These are phyloP conservation scores for Scaeva pyrastri DNA, from an alignment of 2,888 invertebrate genomes.

Conservation along the genomic window DNA sequence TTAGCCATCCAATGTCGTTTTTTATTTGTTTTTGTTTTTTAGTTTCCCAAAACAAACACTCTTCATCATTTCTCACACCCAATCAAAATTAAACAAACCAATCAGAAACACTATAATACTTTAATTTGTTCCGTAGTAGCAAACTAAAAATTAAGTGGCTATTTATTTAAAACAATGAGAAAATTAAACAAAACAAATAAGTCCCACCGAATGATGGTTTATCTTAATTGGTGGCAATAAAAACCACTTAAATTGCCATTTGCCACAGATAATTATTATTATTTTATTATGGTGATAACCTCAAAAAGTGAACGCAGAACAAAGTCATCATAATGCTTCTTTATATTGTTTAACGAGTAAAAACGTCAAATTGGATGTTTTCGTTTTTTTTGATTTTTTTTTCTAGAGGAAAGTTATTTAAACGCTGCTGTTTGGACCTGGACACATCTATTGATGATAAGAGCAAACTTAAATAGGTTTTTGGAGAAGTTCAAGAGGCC, in stretches of 20 bases:
- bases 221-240: conserved; percentile 72
- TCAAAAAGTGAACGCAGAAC: background rate
- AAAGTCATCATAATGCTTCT: conserved; percentile 27
- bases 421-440: background rate
- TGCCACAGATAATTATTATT: conserved; percentile 65
- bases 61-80: background rate
- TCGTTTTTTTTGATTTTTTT: background rate
- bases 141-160: conserved; percentile 15
- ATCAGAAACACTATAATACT: background rate
- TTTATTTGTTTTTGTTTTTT: background rate
- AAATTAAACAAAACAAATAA: conserved; percentile 8
- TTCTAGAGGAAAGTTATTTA: background rate
- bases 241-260: conserved; percentile 72
- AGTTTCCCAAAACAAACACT: background rate
- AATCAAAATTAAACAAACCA: no score
- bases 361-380: conserved; percentile 13
- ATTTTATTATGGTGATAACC: conserved; percentile 70
- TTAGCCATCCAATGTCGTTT: background rate
- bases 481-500: background rate
- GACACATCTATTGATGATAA: conserved; percentile 13
- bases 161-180: background rate
- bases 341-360: background rate
- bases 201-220: conserved; percentile 39
- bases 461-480: background rate
- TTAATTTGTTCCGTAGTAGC: background rate